These are phyloP conservation scores for Chunga burmeisteri DNA, from an alignment of 2,113 vertebrate genomes.

Conservation along the genomic window DNA sequence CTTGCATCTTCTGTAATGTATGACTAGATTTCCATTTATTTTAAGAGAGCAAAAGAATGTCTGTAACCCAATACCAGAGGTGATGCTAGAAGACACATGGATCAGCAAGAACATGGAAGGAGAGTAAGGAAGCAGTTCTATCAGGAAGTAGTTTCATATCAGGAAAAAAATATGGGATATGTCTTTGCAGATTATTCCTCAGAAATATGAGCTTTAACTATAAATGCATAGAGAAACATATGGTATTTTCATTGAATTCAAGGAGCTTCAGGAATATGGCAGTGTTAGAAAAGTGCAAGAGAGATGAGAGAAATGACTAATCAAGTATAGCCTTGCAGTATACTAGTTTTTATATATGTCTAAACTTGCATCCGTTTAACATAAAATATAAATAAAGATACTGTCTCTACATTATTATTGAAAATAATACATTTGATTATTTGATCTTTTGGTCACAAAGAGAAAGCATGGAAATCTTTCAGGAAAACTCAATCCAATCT, in stretches of 20 bases:
- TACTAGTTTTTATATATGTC: neutral
- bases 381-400: neutral
- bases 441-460: neutral
- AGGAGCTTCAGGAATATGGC: neutral
- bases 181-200: neutral
- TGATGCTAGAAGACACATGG: neutral
- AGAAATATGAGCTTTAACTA: neutral
- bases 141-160: neutral
- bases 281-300: neutral
- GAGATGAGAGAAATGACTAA: neutral
- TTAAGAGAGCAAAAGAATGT: neutral
- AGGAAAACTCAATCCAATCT: neutral
- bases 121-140: neutral
- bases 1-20: neutral
- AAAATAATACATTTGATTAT: neutral
- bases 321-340: neutral
- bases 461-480: neutral
- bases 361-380: neutral
- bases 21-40: neutral
- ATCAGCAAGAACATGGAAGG: neutral
- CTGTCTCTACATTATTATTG: neutral
- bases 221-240: neutral
- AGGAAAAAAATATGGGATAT: neutral
- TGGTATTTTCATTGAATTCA: neutral
- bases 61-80: neutral